phyloP scores from a whole-genome alignment of 1,140 invertebrate genomes.

The Aphis craccivora region DNA sequence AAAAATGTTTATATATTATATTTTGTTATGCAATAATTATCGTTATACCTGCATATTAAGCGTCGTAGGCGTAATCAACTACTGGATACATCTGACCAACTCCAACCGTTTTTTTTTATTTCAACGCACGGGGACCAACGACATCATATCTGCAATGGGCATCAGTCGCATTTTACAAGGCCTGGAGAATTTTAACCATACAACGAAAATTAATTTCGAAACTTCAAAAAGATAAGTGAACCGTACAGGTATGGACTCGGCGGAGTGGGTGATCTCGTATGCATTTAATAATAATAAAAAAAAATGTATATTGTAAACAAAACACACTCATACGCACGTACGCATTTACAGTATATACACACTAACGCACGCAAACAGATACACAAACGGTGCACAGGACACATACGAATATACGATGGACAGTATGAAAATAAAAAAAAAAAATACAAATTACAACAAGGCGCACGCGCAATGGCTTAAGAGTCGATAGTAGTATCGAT shows the following conservation, averaged over 20 bases:
- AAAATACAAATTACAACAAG: neutral
- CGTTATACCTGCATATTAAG: conserved; percentile 28
- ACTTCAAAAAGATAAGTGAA: neutral
- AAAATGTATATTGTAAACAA: conserved; percentile 44
- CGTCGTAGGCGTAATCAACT: conserved; percentile 21
- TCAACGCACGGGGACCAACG: neutral
- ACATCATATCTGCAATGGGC: neutral
- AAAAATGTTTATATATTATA: neutral
- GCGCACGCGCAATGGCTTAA: conserved; percentile 25
- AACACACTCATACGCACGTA: conserved; percentile 12
- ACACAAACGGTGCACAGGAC: neutral
- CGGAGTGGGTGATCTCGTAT: neutral
- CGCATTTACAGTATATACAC: conserved; percentile 4
- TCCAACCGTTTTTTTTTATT: conserved; percentile 9
- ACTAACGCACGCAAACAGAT: neutral
- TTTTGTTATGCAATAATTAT: neutral
- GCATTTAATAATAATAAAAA: conserved; percentile 24
- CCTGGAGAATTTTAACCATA: neutral
- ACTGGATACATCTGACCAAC: neutral
- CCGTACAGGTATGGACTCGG: neutral
- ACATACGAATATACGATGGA: conserved; percentile 24
- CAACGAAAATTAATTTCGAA: neutral
- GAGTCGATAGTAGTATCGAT: conserved; percentile 50
- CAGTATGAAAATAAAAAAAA: neutral
- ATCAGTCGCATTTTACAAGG: neutral